Percentiles rank a stretch among this genome's conserved stretches.
Conservation (phyloP, 2,797 vertebrate genomes). For the Macroramphosus scolopax region DNA sequence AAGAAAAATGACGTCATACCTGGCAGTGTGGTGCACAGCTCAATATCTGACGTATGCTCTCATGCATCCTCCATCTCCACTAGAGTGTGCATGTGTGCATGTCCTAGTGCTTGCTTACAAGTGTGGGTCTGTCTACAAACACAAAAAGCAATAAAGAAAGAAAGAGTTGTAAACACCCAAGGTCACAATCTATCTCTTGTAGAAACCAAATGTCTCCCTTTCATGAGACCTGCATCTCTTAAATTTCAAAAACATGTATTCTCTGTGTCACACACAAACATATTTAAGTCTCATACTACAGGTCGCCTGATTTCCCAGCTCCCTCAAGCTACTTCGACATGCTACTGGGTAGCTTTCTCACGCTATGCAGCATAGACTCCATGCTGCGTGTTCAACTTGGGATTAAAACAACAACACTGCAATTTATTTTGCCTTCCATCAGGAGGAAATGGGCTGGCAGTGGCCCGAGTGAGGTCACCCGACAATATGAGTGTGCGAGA, state of each 20-base stretch:
- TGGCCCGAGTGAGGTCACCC: constrained; percentile 62
- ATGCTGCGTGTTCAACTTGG: constrained; percentile 27
- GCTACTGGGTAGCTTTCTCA: constrained; percentile 35
- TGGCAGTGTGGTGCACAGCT: constrained; percentile 43
- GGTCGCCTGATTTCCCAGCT: constrained; percentile 32
- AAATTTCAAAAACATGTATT: constrained; percentile 6
- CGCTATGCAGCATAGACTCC: constrained; percentile 19
- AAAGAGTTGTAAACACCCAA: constrained; percentile 15
- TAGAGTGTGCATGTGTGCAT: constrained; percentile 14
- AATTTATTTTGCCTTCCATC: constrained; percentile 50
- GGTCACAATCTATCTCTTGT: constrained; percentile 20
- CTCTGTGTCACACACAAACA: constrained; percentile 3
- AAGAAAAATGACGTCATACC: constrained; percentile 54
- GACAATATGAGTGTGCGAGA: constrained; percentile 32
- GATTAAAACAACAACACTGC: constrained; percentile 31
- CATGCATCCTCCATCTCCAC: constrained; percentile 19
- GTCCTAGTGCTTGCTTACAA: too few relatives aligned
- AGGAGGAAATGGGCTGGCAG: constrained; percentile 37
- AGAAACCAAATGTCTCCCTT: constrained; percentile 7
- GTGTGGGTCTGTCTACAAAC: too few relatives aligned
- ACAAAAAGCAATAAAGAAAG: too few relatives aligned
- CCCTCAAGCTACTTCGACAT: constrained; percentile 30
- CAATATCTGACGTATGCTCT: constrained; percentile 32
- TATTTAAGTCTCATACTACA: constrained; percentile 15
- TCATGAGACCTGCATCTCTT: constrained; percentile 19